These are phyloP conservation scores for Tiliacea aurago DNA, from an alignment of 2,888 invertebrate species.

Conservation along the genomic window DNA sequence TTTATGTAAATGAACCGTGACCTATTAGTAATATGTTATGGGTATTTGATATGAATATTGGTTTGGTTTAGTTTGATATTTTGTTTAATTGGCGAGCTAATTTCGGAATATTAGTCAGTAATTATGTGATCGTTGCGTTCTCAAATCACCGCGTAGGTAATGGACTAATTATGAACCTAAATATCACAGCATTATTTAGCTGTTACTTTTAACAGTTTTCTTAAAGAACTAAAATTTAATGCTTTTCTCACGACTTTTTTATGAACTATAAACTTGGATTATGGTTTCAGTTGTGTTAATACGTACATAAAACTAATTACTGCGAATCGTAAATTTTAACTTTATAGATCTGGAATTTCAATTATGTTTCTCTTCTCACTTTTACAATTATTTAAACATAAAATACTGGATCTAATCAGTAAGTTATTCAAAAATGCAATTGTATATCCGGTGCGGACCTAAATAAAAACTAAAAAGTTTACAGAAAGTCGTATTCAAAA, in stretches of 20 bases:
- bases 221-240: slow-evolving; percentile 11
- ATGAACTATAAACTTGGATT: slow-evolving; percentile 35
- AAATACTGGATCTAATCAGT: neutral
- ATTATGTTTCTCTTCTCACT: neutral
- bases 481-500: neutral
- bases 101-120: slow-evolving; percentile 3
- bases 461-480: neutral
- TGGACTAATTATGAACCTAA: neutral
- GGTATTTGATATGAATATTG: slow-evolving; percentile 17
- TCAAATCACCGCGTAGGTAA: neutral
- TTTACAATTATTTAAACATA: neutral
- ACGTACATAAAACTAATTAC: slow-evolving; percentile 18
- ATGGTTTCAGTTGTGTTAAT: slow-evolving; percentile 13
- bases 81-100: slow-evolving; percentile 29
- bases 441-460: neutral
- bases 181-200: slow-evolving; percentile 1
- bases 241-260: slow-evolving; percentile 26
- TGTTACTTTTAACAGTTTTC: neutral
- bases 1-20: slow-evolving; percentile 39
- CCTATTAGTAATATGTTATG: slow-evolving; percentile 34
- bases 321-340: slow-evolving; percentile 2
- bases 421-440: neutral
- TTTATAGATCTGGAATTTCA: slow-evolving; percentile 3
- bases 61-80: slow-evolving; percentile 3
- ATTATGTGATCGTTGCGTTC: neutral